These are phyloP conservation scores for Kryptolebias ocellatus DNA, from an alignment of 2,797 vertebrate species.

Conservation along the genomic window DNA sequence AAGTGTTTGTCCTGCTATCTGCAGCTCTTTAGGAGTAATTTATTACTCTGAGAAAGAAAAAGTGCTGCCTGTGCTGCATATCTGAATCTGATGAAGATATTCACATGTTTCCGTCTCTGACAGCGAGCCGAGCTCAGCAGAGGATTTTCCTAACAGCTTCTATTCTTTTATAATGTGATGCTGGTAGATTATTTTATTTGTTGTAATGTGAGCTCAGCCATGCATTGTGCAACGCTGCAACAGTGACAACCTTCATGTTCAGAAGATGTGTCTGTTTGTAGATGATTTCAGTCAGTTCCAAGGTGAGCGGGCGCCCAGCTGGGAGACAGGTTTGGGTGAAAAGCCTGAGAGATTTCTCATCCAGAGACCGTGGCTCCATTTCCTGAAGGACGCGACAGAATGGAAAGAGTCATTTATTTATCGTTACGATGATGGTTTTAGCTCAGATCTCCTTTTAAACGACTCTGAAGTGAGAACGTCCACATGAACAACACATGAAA, in stretches of 20 bases:
- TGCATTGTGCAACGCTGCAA: constrained; percentile 30
- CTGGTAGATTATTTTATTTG: not conserved
- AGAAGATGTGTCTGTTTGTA: constrained; percentile 29
- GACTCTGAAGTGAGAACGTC: no score
- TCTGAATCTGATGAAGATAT: no score
- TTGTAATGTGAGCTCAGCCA: constrained; percentile 9
- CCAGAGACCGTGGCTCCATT: constrained; percentile 32
- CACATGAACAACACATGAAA: no score
- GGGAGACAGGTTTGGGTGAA: constrained; percentile 38
- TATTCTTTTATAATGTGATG: no score
- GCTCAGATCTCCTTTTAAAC: no score
- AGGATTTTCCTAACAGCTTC: no score
- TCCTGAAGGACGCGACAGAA: constrained; percentile 6
- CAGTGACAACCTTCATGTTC: constrained; percentile 20
- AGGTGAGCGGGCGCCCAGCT: constrained; percentile 48
- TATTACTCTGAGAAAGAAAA: constrained; percentile 22
- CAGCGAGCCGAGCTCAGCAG: no score
- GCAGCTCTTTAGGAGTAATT: constrained; percentile 8
- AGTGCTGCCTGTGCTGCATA: no score
- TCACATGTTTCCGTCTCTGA: no score
- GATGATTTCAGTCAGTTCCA: constrained; percentile 35
- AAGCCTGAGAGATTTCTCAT: constrained; percentile 41
- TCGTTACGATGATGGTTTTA: no score
- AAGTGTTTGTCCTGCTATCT: constrained; percentile 23
- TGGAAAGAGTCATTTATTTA: no score